Evolutionary conservation across 2,888 invertebrate species (phyloP).

Genomic region (Rhagophthalmus giganteus): DNA sequence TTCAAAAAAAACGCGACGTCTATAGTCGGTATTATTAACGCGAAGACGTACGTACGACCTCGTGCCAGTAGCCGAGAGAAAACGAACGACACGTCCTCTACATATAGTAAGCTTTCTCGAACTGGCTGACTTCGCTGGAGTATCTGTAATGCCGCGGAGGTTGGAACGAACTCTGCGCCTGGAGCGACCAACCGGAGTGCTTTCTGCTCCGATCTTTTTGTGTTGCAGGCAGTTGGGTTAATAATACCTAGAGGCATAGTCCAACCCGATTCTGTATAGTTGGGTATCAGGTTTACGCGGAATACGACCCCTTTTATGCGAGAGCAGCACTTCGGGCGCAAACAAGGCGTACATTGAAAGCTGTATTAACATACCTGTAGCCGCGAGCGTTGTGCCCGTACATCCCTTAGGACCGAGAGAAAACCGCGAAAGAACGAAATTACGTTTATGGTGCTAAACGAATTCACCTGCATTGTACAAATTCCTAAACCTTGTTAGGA

Average conservation of each 20-base stretch:
- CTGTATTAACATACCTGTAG: constrained; percentile 39
- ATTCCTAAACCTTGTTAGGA: constrained; percentile 40
- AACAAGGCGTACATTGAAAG: constrained; percentile 41
- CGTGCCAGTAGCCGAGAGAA: constrained; percentile 27
- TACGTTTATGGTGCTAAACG: constrained; percentile 35
- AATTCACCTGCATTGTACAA: constrained; percentile 39
- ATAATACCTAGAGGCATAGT: constrained; percentile 48
- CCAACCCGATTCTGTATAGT: constrained; percentile 43
- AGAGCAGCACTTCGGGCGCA: constrained; percentile 41
- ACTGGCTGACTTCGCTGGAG: constrained; percentile 38
- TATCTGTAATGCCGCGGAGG: constrained; percentile 38
- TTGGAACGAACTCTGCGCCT: constrained; percentile 38
- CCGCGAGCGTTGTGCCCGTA: constrained; percentile 33
- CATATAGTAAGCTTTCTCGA: constrained; percentile 33
- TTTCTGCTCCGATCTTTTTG: constrained; percentile 44
- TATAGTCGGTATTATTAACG: background rate
- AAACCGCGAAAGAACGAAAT: constrained; percentile 27
- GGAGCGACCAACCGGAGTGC: constrained; percentile 46
- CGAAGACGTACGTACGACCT: constrained; percentile 26
- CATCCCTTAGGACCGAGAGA: constrained; percentile 26
- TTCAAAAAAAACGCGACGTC: background rate
- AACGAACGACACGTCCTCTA: constrained; percentile 28
- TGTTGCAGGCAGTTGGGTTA: constrained; percentile 50
- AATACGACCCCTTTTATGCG: constrained; percentile 49
- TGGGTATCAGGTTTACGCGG: constrained; percentile 47